Evolutionary conservation across 2,113 vertebrate species (phyloP).

Genomic region (Turnix velox): DNA sequence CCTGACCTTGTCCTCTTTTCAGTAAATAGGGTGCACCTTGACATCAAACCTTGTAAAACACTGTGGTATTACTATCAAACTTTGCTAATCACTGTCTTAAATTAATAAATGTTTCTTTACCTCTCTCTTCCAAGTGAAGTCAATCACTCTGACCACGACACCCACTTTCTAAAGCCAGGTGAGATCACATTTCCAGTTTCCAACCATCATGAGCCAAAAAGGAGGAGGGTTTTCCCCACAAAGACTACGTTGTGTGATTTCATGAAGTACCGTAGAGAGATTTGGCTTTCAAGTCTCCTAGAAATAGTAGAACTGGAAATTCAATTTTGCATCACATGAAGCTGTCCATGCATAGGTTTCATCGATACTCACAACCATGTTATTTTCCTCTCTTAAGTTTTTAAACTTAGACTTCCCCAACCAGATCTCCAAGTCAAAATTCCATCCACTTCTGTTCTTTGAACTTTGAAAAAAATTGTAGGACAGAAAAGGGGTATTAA

Average conservation of each 20-base stretch:
- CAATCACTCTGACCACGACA: no score
- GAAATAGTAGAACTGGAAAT: neutral
- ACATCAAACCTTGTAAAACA: no score
- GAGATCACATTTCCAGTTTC: neutral
- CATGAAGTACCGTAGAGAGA: neutral
- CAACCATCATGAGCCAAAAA: neutral
- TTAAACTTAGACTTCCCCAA: neutral
- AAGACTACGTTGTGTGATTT: rapidly evolving
- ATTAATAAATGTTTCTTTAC: no score
- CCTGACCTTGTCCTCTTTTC: no score
- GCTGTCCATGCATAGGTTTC: neutral
- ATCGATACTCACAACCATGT: neutral
- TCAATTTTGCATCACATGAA: neutral
- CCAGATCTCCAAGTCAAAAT: neutral
- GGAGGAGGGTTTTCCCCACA: neutral
- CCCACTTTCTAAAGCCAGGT: neutral
- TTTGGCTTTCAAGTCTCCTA: neutral
- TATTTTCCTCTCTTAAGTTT: neutral
- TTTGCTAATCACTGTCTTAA: no score
- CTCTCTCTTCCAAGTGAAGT: no score
- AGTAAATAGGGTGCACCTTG: no score
- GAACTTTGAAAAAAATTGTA: neutral
- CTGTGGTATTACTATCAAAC: no score
- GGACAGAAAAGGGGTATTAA: slow-evolving; percentile 51
- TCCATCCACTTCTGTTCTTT: slow-evolving; percentile 21